Percentiles rank a stretch among this genome's conserved stretches.
Evolutionary conservation across 2,888 invertebrate genomes (phyloP).

Genomic region (Oeneis ivallda): DNA sequence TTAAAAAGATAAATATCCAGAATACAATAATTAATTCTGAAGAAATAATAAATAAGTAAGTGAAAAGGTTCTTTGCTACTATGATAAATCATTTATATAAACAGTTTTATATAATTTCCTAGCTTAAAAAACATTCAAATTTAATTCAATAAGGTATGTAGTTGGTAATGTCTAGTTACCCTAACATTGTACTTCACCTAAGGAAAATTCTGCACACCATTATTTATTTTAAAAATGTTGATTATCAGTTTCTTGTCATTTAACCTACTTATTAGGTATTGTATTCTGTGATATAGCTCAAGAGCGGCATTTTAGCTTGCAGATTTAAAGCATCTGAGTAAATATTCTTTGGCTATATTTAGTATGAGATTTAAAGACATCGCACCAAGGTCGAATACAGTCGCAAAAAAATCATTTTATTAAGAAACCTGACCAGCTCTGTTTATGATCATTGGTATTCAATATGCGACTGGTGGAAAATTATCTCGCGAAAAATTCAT

Average conservation of each 20-base stretch:
- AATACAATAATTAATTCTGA: no score
- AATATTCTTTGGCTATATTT: slow-evolving; percentile 1
- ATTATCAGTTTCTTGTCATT: neutral
- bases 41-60: no score
- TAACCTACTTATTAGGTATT: no score
- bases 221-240: neutral
- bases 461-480: neutral
- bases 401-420: neutral
- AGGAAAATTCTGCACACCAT: neutral
- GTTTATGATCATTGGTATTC: neutral
- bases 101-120: no score
- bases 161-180: neutral
- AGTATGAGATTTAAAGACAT: slow-evolving; percentile 7
- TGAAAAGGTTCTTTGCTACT: no score
- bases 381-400: neutral
- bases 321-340: slow-evolving; percentile 12
- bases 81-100: no score
- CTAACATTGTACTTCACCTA: neutral
- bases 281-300: no score
- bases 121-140: slow-evolving; percentile 6
- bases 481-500: neutral
- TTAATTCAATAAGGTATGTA: neutral
- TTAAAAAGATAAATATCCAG: no score
- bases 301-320: neutral
- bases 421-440: neutral